A percentile compares a stretch with the other conserved stretches of the same genome.
phyloP scores from a whole-genome alignment of 1,140 invertebrate genomes.

The Tetramorium simillimum region DNA sequence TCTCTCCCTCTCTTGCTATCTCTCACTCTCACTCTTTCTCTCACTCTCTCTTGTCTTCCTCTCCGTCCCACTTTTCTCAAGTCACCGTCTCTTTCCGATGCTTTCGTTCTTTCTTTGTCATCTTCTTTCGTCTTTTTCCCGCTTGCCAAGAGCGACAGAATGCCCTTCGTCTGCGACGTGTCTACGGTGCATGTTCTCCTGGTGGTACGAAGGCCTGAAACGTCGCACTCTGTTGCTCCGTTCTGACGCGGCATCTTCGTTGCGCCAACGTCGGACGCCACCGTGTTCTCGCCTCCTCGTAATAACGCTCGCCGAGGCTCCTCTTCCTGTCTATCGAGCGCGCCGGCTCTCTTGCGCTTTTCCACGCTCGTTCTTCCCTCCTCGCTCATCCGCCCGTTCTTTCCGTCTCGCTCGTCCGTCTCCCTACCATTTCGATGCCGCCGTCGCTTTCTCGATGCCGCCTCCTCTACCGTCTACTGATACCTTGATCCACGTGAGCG shows the following conservation, averaged over 20 bases:
- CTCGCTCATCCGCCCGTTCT: conserved; percentile 37
- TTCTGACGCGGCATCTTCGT: conserved; percentile 77
- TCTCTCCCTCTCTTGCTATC: neutral
- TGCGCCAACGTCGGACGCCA: conserved; percentile 64
- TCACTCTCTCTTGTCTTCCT: neutral
- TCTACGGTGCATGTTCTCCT: conserved; percentile 81
- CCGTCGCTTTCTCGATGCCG: conserved; percentile 46
- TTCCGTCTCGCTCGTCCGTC: conserved; percentile 53
- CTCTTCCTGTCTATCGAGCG: conserved; percentile 49
- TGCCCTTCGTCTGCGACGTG: conserved; percentile 71
- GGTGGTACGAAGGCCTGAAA: conserved; percentile 82
- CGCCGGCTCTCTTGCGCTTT: conserved; percentile 44
- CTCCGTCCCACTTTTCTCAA: conserved; percentile 5
- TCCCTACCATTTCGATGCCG: conserved; percentile 22
- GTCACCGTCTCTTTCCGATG: conserved; percentile 19
- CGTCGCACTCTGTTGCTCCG: conserved; percentile 84
- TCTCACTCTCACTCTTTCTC: neutral
- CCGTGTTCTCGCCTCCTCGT: conserved; percentile 69
- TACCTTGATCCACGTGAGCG: conserved; percentile 80
- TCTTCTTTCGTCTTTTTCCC: conserved; percentile 65
- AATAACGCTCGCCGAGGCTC: conserved; percentile 6
- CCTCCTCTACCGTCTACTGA: conserved; percentile 82
- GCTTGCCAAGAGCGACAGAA: conserved; percentile 69
- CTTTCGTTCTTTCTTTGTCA: conserved; percentile 42
- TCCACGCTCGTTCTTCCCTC: conserved; percentile 59